These are phyloP conservation scores for Erebia aethiops DNA, from an alignment of 2,888 invertebrate species.

Conservation along the genomic window DNA sequence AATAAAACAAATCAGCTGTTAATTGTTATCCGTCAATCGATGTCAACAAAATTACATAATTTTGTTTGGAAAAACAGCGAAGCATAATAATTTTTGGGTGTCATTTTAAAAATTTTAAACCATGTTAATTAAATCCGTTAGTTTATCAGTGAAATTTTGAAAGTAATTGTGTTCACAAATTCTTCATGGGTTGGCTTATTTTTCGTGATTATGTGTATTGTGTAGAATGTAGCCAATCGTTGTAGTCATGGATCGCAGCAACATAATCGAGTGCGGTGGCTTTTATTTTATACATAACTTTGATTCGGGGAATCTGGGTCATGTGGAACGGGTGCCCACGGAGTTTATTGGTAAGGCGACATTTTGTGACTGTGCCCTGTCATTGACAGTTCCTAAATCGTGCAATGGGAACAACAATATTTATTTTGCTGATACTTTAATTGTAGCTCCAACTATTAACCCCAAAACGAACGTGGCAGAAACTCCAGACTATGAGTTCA, in stretches of 20 bases:
- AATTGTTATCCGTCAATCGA: conserved; percentile 84
- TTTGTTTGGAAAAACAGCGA: conserved; percentile 83
- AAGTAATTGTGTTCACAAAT: conserved; percentile 61
- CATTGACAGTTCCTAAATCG: conserved; percentile 17
- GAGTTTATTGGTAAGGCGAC: conserved; percentile 80
- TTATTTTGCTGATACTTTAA: conserved; percentile 4
- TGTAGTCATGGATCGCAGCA: conserved; percentile 75
- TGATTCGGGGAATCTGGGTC: conserved; percentile 94
- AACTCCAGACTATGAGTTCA: conserved; percentile 90
- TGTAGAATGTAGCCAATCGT: conserved; percentile 75
- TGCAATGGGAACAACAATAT: background rate
- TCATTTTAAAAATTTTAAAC: conserved; percentile 72
- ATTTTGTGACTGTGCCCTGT: conserved; percentile 28
- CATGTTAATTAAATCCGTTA: conserved; percentile 66
- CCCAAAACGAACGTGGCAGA: conserved; percentile 72
- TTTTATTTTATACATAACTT: conserved; percentile 93
- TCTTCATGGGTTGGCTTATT: conserved; percentile 59
- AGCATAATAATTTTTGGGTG: conserved; percentile 71
- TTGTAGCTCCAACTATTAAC: conserved; percentile 65
- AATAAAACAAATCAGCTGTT: conserved; percentile 83
- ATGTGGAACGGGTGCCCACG: conserved; percentile 88
- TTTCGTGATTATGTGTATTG: conserved; percentile 62
- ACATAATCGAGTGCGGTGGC: conserved; percentile 85
- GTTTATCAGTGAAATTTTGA: conserved; percentile 67
- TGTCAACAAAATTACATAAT: conserved; percentile 84